Percentiles rank a stretch among this genome's conserved stretches.
phyloP scores from a whole-genome alignment of 2,888 invertebrate genomes.

The Pyrgus malvae region DNA sequence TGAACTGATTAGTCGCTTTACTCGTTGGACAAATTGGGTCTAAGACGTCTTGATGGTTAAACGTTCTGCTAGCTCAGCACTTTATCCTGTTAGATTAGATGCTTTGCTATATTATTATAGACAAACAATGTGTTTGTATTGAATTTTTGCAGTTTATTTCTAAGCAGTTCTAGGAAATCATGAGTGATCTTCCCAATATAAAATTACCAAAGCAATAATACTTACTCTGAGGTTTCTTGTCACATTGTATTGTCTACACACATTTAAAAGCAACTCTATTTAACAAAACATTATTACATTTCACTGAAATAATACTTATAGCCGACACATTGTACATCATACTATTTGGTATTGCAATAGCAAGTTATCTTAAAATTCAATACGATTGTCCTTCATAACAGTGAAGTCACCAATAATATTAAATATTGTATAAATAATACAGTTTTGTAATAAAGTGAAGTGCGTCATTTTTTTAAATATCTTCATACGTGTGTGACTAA shows the following conservation, averaged over 20 bases:
- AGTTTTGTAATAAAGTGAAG: not conserved
- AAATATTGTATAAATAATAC: not conserved
- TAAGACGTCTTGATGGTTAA: too few relatives aligned
- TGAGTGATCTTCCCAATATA: not conserved
- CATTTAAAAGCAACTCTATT: not conserved
- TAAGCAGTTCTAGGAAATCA: not conserved
- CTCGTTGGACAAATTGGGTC: too few relatives aligned
- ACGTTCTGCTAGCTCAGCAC: too few relatives aligned
- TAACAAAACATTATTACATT: too few relatives aligned
- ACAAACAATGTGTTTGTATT: too few relatives aligned
- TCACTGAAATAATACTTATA: conserved; percentile 15
- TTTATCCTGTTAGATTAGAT: too few relatives aligned
- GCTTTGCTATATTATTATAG: too few relatives aligned
- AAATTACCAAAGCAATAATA: not conserved
- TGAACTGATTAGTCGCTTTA: too few relatives aligned
- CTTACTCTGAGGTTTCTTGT: conserved; percentile 1
- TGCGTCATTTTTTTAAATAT: conserved; percentile 11
- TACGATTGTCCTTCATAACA: conserved; percentile 6
- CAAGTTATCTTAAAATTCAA: conserved; percentile 8
- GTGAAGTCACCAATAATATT: not conserved
- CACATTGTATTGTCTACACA: not conserved
- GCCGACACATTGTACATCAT: conserved; percentile 5
- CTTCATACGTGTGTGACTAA: conserved; percentile 1
- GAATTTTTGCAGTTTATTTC: too few relatives aligned
- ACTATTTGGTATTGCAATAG: conserved; percentile 16